A percentile compares a stretch with the other conserved stretches of the same genome.
These are phyloP conservation scores for Chloroceryle amazona DNA, from an alignment of 2,797 vertebrate species.

Conservation along the genomic window DNA sequence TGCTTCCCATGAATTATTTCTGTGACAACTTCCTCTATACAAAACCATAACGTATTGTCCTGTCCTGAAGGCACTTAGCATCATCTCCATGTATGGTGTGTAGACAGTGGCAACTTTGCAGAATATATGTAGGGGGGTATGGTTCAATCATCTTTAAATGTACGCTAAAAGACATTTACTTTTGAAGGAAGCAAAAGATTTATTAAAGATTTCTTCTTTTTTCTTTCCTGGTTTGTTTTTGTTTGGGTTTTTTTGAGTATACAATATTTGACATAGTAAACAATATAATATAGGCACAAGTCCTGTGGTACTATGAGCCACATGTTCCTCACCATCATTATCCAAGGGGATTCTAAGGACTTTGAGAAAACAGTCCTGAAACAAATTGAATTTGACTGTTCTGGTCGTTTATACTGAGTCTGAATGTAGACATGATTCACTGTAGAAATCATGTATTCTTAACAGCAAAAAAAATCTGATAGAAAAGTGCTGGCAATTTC, in stretches of 20 bases:
- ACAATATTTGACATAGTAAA: not conserved
- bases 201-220: not conserved
- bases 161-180: slow-evolving; percentile 7
- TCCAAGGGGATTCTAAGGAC: not conserved
- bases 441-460: not conserved
- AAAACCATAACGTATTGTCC: slow-evolving; percentile 5
- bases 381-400: not conserved
- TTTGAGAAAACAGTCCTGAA: not conserved
- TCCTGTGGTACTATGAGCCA: not conserved
- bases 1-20: not conserved
- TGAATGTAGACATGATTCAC: not conserved
- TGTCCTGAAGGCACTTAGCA: not conserved
- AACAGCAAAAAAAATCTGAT: not conserved
- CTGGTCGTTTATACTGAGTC: not conserved
- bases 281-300: not conserved
- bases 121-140: not conserved
- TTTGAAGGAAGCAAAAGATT: slow-evolving; percentile 16
- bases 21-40: not conserved
- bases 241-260: not conserved
- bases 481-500: not conserved
- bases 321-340: not conserved
- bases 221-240: not conserved
- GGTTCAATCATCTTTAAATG: slow-evolving; percentile 34
- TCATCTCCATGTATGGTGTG: accelerated
- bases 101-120: slow-evolving; percentile 6